Percentiles rank a stretch among this genome's conserved stretches.
These are phyloP conservation scores for Drosophila lowei DNA, from an alignment of 1,140 invertebrate species.

Conservation along the genomic window DNA sequence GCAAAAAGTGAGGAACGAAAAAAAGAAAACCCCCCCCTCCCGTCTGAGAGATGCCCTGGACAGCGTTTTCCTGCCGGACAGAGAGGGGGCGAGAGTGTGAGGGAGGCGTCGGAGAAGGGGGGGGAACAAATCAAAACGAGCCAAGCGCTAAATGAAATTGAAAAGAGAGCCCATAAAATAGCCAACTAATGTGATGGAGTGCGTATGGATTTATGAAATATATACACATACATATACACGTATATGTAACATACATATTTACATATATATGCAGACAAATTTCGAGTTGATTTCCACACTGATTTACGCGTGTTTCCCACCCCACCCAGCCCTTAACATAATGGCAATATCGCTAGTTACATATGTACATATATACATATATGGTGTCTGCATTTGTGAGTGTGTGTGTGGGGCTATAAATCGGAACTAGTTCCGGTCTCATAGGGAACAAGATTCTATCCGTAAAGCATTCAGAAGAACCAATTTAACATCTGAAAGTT, in stretches of 20 bases:
- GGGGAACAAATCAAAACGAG: conserved; percentile 40
- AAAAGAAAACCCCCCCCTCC: background rate
- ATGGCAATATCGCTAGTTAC: too few species aligned
- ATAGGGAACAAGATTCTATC: too few species aligned
- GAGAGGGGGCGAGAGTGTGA: too few species aligned
- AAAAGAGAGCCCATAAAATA: conserved; percentile 56
- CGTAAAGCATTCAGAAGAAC: too few species aligned
- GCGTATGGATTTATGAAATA: conserved; percentile 55
- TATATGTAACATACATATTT: conserved; percentile 9
- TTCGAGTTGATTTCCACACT: conserved; percentile 26
- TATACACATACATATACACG: conserved; percentile 19
- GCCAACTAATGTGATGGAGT: conserved; percentile 52
- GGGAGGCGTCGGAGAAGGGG: background rate
- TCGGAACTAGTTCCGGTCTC: too few species aligned
- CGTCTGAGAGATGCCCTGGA: conserved; percentile 29
- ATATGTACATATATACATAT: too few species aligned
- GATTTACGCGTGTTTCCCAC: conserved; percentile 27
- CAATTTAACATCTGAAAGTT: too few species aligned
- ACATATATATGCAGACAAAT: conserved; percentile 7
- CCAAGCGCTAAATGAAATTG: conserved; percentile 47
- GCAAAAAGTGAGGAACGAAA: conserved; percentile 25
- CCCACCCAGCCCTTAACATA: background rate
- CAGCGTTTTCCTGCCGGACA: conserved; percentile 8
- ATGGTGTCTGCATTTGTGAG: too few species aligned
- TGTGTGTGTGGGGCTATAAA: too few species aligned